Evolutionary conservation across 2,113 vertebrate species (phyloP), one percentile per base, ranked within the genome.

Genomic region (Xyrauchen texanus): DNA sequence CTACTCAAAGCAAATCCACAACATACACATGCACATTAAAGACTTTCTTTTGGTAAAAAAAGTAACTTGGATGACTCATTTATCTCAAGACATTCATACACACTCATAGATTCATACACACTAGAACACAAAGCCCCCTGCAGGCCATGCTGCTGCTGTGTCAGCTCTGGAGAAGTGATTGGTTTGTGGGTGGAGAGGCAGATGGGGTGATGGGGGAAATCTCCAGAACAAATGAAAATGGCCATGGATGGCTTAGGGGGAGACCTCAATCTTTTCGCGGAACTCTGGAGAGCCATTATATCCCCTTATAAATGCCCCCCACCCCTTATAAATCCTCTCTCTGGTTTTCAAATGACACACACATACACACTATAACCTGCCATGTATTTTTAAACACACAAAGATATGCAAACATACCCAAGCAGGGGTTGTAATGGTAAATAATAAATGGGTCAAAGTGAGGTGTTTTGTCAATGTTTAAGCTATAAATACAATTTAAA

Each of bases 191-290:
- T 62, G 47, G 68, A 70, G 67, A 69, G 42, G n/a, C 52, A 51
- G 70, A 72, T 68, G 72, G 21, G 51, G 61, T 64, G 76, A 81
- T 80, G 10, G 52, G 46, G n/a, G 53, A 69, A 83, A 73, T 80
- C 64, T 58, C 61, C 8, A 57, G 62, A 74, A 64, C 8, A 21
- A 49, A 74, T 74, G 52, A 66, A 74, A 46, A 74, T 57, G 51
- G 51, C 52, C 55, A 21, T 46, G 52, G 8, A 7, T 53, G 46
- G 68, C 69, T 80, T 51, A 64, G n/a, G 13, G 21, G 68, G 15
- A 55, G 61, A 34, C 66, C 53, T 42, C 15, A 46, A 80, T 70
- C 60, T 83, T 77, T 77, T 42, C 15, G 60, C 42, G 34, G 47
- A 42, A 76, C 73, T 34, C 47, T 53, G 47, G 45, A 76, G 46